Conservation (phyloP, 2,113 vertebrate genomes). For the Eolophus roseicapilla region DNA sequence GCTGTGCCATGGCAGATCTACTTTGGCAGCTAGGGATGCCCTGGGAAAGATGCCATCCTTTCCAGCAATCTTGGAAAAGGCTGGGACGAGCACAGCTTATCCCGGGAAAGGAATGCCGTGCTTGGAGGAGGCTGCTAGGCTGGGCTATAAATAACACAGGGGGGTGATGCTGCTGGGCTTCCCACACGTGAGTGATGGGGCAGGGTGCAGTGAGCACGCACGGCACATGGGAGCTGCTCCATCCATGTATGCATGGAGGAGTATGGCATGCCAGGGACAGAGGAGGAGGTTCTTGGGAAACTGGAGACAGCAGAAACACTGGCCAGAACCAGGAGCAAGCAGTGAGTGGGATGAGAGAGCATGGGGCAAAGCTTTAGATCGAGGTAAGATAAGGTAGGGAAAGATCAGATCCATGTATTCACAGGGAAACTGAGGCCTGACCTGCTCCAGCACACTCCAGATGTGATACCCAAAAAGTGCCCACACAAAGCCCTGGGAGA, state of each 20-base stretch:
- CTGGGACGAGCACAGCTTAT: not conserved
- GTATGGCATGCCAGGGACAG: rapidly evolving
- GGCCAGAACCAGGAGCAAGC: not conserved
- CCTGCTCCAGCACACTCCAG: not conserved
- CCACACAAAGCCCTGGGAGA: not conserved
- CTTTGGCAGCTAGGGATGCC: not conserved
- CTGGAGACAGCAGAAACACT: not conserved
- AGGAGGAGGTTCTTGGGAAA: not conserved
- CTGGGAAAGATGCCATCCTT: not conserved
- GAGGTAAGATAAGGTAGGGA: not conserved
- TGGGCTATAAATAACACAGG: not conserved
- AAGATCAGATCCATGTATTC: not conserved
- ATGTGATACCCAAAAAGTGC: not conserved
- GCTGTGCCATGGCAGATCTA: not conserved
- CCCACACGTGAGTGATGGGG: not conserved
- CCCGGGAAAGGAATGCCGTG: rapidly evolving
- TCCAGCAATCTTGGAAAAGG: not conserved
- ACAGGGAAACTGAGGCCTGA: not conserved
- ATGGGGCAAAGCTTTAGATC: not conserved
- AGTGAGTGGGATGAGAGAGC: not conserved
- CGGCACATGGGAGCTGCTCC: not conserved
- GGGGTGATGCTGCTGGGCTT: not conserved
- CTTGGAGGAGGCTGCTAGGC: not conserved
- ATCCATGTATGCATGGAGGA: not conserved
- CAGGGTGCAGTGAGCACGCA: not conserved